Evolutionary conservation across 2,113 vertebrate species (phyloP), one percentile per base, ranked within the genome.

Genomic region (Burhinus oedicnemus): DNA sequence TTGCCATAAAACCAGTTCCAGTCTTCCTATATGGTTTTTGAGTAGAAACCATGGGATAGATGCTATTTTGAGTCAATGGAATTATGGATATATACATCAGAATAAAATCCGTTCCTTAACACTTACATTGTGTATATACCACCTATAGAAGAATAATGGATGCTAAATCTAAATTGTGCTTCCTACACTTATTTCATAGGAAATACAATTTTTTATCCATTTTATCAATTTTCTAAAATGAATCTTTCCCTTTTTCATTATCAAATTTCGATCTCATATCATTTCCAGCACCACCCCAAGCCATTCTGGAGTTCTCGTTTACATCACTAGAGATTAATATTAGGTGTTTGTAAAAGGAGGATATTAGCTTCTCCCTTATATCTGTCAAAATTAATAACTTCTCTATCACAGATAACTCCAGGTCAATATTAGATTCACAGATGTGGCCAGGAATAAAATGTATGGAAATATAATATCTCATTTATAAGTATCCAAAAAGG

Each of bases 351-450:
- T 98, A 98, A 98, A 98, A 98, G 96, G 93, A 98, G 98, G 98
- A 98, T 98, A 98, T 98, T 98, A 98, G 98, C 98, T 98, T 98
- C 98, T 98, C 97, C 98, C 98, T 98, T 98, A 98, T 98, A 98
- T 98, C 98, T 98, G 98, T 98, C 98, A 98, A 98, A 98, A 98
- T 98, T 98, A 98, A 98, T 98, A 98, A 98, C 98, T 98, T 98
- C 98, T 98, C 97, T 98, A 98, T 98, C 98, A 98, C 97, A 98
- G 98, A 98, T 98, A 98, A 98, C 98, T 98, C 96, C 97, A 79
- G 98, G 98, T 98, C 98, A 98, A 98, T 98, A 98, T 98, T 98
- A 98, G 98, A 98, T 98, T 98, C 98, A 95, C 97, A 98, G 98
- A 98, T 98, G 98, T 98, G 97, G 96, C 96, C 97, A 96, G 96